Evolutionary conservation across 2,113 vertebrate genomes (phyloP).

Genomic region (Sebastes fasciatus): DNA sequence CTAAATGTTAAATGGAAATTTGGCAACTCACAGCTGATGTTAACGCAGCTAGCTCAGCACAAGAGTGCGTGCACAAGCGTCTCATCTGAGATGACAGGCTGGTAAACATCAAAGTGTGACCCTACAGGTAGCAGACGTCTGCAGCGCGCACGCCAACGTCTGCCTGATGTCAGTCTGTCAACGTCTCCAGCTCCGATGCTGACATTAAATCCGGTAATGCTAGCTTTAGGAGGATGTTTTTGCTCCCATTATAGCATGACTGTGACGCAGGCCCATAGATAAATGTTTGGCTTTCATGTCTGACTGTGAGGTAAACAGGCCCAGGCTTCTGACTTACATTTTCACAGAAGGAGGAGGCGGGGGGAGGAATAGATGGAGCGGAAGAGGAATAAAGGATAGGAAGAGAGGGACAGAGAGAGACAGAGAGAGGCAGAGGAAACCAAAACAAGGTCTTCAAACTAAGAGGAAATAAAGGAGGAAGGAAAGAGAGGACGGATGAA

Average conservation of each 20-base stretch:
- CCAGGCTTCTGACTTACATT: neutral
- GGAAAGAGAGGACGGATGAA: neutral
- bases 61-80: neutral
- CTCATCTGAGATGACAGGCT: neutral
- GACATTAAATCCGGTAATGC: constrained; percentile 9
- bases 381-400: neutral
- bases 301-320: constrained; percentile 46
- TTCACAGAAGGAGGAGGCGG: neutral
- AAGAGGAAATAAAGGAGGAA: neutral
- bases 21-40: neutral
- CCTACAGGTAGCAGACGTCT: neutral
- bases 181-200: neutral
- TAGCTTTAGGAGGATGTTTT: constrained; percentile 10
- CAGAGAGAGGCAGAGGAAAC: neutral
- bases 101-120: constrained; percentile 12
- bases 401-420: neutral
- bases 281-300: constrained; percentile 62
- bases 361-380: neutral
- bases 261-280: constrained; percentile 33
- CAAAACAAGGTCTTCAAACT: neutral
- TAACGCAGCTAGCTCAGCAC: neutral
- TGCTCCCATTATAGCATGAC: constrained; percentile 15
- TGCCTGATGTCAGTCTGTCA: neutral
- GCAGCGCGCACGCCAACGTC: neutral
- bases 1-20: neutral